Conservation (phyloP, 2,888 invertebrate genomes). For the Pediacus dermestoides region DNA sequence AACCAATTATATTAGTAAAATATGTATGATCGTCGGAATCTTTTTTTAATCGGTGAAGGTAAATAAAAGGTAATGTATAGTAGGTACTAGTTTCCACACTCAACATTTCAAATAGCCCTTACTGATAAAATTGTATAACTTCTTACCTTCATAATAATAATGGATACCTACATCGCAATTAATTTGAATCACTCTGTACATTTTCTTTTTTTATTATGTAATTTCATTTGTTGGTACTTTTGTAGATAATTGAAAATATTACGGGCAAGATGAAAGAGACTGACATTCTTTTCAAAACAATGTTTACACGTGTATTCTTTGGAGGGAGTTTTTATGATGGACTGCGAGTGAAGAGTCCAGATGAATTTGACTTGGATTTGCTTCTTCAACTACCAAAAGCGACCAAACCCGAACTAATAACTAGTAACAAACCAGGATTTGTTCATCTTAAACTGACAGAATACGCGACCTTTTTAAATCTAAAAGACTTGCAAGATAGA, state of each 20-base stretch:
- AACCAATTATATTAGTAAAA: no score
- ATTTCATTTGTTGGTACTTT: slow-evolving; percentile 2
- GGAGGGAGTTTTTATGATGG: slow-evolving; percentile 61
- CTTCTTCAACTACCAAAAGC: slow-evolving; percentile 53
- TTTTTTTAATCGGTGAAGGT: no score
- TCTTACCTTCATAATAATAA: no score
- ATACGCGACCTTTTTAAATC: slow-evolving; percentile 23
- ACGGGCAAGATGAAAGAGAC: slow-evolving; percentile 35
- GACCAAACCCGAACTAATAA: slow-evolving; percentile 40
- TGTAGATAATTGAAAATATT: slow-evolving; percentile 20
- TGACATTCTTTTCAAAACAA: slow-evolving; percentile 39
- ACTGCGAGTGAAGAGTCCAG: slow-evolving; percentile 55
- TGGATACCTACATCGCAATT: no score
- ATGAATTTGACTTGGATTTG: slow-evolving; percentile 61
- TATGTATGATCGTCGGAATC: no score
- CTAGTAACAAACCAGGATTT: slow-evolving; percentile 49
- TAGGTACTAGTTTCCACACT: no score
- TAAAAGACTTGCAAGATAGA: slow-evolving; percentile 43
- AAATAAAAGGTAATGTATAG: no score
- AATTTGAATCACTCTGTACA: no score
- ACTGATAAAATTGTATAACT: no score
- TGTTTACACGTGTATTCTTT: slow-evolving; percentile 45
- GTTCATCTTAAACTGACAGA: slow-evolving; percentile 48
- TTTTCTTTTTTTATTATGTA: no score
- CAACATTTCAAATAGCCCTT: no score